Base-by-base conservation (phyloP, 2,888 invertebrate species). In the Cosmia pyralina region DNA sequence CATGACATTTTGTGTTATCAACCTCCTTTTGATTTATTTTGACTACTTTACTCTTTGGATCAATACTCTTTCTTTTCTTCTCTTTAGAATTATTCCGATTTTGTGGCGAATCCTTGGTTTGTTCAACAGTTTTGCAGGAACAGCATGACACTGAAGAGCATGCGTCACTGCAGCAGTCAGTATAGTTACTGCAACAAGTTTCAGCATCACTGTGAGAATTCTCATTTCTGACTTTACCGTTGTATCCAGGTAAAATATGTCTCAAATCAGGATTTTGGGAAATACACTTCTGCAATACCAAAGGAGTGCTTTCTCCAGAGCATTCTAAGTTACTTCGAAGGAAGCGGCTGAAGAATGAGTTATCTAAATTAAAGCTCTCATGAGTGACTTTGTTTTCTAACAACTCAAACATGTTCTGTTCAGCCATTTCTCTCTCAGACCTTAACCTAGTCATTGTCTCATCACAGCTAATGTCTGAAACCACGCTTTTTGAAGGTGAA, bases 351-450 rank as follows among this genome's bases (percentile, higher is more conserved):
- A 97, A 96, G 64, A 97, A 97, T 64, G 97, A 97, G 55, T 97
- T 97, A 66, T 97, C 97, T 78, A 97, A 96, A 89, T 97, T 97
- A 84, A 98, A 98, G 88, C 98, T 98, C 38, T 97, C 97, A 89
- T 97, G 96, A 63, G 97, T 96, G 8, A 97, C 97, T 91, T 97
- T 97, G 86, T 97, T 97, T 93, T 98, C 98, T 52, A 98, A 93
- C 10, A 98, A 90, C 88, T 98, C 98, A 93, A 98, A 98, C 88
- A 98, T 97, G 77, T 97, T 97, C 79, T 98, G 96, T 88, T 98
- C 98, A 50, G 97, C 97, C 3, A 92, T 85, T 92, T 97, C 97
- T 87, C 92, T 94, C 44, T 94, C 95, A 34, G 92, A 90, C 22
- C 84, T 88, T 5, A 92, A 79, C 89, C 87, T 94, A 79, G 57